Evolutionary conservation across 2,888 invertebrate species (phyloP), one percentile per base, ranked within the genome.

Genomic region (Amphipyra tragopoginis): DNA sequence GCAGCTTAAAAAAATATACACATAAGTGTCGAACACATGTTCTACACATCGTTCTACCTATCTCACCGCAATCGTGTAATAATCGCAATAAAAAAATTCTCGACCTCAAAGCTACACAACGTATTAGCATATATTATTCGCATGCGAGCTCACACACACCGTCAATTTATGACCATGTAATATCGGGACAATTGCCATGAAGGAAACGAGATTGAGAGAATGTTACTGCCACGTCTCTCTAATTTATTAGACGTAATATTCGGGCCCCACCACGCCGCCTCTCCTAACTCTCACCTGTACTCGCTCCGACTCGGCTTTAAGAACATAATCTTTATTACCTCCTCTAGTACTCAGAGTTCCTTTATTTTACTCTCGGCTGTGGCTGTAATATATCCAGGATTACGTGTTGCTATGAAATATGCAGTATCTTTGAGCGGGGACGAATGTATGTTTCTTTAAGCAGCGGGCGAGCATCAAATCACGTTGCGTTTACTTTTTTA

Each of bases 171-270:
- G 86, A 82, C 82, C 87, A 84, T 89, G 91, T 92, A 92, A 92
- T 92, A 92, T 92, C 86, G 85, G 86, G 90, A 91, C 89, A 87
- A 90, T 90, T 90, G 89, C 87, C 83, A 85, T 87, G 83, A 86
- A 86, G 87, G 82, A 83, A 88, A 88, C 85, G 87, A 87, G 86
- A 83, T 83, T 85, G 82, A 80, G 84, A 84, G 86, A 87, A 89
- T 87, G 90, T 87, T 83, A 83, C 79, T 75, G 74, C 81, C 77
- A 72, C 83, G 82, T 81, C 81, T 80, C 79, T 73, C 82, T 91
- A 91, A 92, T 91, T 92, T 92, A 92, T 91, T 89, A 83, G 83
- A 87, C 77, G 90, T 91, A 91, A 92, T 91, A 91, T 90, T 89
- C 83, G 85, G 78, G 84, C 84, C 82, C 75, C 80, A 81, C 76